These are phyloP conservation scores for Didymodactylos carnosus DNA, from an alignment of 2,888 invertebrate species.

Conservation along the genomic window DNA sequence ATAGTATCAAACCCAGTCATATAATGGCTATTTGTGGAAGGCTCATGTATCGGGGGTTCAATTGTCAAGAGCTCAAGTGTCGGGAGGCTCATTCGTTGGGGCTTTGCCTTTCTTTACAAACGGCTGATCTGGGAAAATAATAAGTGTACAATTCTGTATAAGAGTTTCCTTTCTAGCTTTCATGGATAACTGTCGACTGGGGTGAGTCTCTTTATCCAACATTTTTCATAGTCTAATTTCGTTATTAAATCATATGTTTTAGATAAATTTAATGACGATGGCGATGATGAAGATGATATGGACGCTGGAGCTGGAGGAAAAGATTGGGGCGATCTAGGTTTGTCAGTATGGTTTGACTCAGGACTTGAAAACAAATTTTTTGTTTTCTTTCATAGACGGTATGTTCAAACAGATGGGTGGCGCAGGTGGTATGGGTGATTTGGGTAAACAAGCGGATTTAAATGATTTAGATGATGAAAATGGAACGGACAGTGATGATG, in stretches of 20 bases:
- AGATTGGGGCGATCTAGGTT: neutral
- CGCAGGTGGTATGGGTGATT: too few species aligned
- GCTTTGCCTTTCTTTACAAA: too few species aligned
- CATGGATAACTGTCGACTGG: neutral
- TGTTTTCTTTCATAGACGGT: neutral
- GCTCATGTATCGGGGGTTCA: too few species aligned
- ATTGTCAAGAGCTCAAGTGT: too few species aligned
- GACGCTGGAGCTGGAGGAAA: neutral
- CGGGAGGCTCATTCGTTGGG: too few species aligned
- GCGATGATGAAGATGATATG: neutral
- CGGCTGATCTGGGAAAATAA: too few species aligned
- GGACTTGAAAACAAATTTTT: too few species aligned
- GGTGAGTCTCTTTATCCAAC: too few species aligned
- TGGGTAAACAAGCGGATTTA: neutral
- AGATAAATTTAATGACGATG: neutral
- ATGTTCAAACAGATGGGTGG: neutral
- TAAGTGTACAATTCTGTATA: too few species aligned
- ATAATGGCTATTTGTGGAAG: too few species aligned
- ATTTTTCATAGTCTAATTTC: neutral
- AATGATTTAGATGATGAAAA: neutral
- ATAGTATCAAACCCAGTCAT: too few species aligned
- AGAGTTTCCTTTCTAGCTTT: neutral
- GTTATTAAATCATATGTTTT: neutral
- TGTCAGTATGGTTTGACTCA: too few species aligned
- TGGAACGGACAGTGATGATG: neutral